phyloP scores from a whole-genome alignment of 2,113 vertebrate genomes.

The Pagrus major region DNA sequence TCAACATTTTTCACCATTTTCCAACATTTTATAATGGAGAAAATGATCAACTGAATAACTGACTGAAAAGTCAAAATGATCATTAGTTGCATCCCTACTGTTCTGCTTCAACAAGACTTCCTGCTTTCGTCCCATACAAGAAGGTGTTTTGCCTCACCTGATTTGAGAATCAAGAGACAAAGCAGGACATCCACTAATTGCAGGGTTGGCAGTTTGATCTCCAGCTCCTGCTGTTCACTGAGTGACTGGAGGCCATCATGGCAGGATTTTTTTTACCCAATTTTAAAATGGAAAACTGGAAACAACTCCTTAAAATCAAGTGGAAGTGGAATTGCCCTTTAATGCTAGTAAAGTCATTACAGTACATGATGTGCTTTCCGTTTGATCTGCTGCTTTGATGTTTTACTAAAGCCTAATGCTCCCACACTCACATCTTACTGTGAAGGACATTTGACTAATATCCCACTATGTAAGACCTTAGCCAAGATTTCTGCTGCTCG shows the following conservation, averaged over 20 bases:
- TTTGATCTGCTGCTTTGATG: conserved; percentile 51
- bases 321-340: conserved; percentile 24
- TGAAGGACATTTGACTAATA: conserved; percentile 34
- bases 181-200: background rate
- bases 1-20: too few species aligned
- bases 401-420: conserved; percentile 26
- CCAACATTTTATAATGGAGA: too few species aligned
- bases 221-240: background rate
- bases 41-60: too few species aligned
- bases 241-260: background rate
- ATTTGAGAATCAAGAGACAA: background rate
- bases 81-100: too few species aligned
- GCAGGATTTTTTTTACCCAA: background rate
- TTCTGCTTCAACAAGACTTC: background rate
- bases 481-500: background rate
- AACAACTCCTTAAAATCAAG: conserved; percentile 2
- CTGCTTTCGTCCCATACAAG: background rate
- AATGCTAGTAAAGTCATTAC: conserved; percentile 9
- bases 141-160: background rate
- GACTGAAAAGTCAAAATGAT: too few species aligned
- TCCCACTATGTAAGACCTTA: conserved; percentile 1
- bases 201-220: background rate
- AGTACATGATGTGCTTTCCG: conserved; percentile 16
- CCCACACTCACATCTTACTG: background rate
- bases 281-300: background rate